These are phyloP conservation scores for Sphaerodactylus townsendi DNA, from an alignment of 2,113 vertebrate genomes.

Conservation along the genomic window DNA sequence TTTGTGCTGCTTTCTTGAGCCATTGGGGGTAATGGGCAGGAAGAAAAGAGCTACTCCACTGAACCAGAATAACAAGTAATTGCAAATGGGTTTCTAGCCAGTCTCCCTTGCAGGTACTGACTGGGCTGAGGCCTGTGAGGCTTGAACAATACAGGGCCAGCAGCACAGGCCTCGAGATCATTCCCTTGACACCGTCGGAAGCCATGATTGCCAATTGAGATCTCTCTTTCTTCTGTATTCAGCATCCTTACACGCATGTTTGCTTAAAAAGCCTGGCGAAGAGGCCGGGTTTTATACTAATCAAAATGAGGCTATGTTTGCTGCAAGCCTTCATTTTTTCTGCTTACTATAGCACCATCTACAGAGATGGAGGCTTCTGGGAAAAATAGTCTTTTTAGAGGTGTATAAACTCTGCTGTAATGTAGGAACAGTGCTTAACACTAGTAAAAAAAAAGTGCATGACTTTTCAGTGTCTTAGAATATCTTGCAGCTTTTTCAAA, in stretches of 20 bases:
- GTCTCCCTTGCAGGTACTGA: neutral
- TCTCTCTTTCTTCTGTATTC: accelerated
- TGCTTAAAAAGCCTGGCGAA: neutral
- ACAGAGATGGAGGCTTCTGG: slow-evolving; percentile 7
- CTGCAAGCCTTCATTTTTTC: neutral
- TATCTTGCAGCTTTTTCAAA: slow-evolving; percentile 6
- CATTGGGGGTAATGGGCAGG: slow-evolving; percentile 17
- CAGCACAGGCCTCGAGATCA: neutral
- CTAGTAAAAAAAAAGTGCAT: neutral
- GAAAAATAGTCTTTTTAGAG: slow-evolving; percentile 6
- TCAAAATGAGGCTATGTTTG: slow-evolving; percentile 9
- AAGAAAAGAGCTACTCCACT: slow-evolving; percentile 21
- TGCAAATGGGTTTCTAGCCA: neutral
- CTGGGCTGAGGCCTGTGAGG: neutral
- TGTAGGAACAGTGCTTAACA: slow-evolving; percentile 11
- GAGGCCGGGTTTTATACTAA: neutral
- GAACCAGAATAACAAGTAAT: neutral
- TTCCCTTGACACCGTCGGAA: neutral
- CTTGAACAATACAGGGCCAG: neutral
- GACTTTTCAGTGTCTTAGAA: slow-evolving; percentile 7
- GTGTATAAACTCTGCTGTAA: slow-evolving; percentile 1
- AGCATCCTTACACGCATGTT: neutral
- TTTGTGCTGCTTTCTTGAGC: slow-evolving; percentile 11
- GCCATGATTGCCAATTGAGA: neutral
- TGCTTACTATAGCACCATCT: slow-evolving; percentile 15